Percentiles rank a stretch among this genome's conserved stretches.
These are phyloP conservation scores for Halesus radiatus DNA, from an alignment of 1,140 invertebrate genomes.

Conservation along the genomic window DNA sequence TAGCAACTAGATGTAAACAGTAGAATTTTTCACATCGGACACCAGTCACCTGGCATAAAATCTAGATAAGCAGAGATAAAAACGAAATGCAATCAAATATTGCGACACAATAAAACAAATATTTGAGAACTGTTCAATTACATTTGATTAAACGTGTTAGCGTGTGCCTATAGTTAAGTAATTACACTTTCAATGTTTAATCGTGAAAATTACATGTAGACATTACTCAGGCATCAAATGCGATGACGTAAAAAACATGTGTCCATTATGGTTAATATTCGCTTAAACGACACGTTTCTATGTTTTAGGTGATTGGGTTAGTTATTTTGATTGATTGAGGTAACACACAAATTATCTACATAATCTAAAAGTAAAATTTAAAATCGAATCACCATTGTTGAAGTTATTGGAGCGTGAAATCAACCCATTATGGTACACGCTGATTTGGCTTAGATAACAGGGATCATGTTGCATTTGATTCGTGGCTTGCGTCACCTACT, in stretches of 20 bases:
- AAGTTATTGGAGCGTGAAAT: constrained; percentile 20
- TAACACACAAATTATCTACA: background rate
- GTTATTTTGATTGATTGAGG: too few species aligned
- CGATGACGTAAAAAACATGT: background rate
- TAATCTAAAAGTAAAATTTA: background rate
- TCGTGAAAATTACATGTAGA: background rate
- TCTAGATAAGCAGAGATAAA: too few species aligned
- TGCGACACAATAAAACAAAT: background rate
- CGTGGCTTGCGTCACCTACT: too few species aligned
- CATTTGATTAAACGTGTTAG: background rate
- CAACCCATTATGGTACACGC: background rate
- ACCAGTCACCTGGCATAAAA: too few species aligned
- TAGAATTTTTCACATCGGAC: too few species aligned
- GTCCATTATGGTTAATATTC: background rate
- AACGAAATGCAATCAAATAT: background rate
- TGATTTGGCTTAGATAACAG: constrained; percentile 1
- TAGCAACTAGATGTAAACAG: too few species aligned
- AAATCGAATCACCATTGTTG: background rate
- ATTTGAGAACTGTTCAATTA: constrained; percentile 1
- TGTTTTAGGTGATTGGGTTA: background rate
- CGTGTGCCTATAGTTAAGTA: background rate
- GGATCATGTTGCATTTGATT: background rate
- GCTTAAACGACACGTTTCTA: background rate
- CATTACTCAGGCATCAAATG: background rate
- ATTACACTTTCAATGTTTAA: background rate